A percentile compares a stretch with the other conserved stretches of the same genome.
Evolutionary conservation across 2,888 invertebrate species (phyloP).

Genomic region (Agelastica alni): DNA sequence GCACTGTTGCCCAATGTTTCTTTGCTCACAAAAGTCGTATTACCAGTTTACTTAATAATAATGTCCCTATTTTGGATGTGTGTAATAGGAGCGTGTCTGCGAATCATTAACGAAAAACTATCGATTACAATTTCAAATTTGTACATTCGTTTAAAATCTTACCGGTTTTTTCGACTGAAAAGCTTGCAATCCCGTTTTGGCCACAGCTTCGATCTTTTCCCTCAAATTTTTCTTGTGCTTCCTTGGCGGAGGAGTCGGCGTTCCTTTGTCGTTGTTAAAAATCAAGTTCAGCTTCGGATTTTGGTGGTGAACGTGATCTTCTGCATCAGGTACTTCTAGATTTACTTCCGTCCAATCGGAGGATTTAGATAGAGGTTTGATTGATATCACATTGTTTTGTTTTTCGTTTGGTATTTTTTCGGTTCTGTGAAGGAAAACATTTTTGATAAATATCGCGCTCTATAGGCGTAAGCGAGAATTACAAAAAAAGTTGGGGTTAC

Average conservation of each 20-base stretch:
- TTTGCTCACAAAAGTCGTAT: too few species aligned
- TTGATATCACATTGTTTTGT: conserved; percentile 27
- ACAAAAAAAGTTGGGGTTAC: too few species aligned
- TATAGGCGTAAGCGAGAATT: too few species aligned
- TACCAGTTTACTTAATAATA: too few species aligned
- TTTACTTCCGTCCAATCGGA: conserved; percentile 62
- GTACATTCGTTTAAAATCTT: too few species aligned
- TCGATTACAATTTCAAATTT: too few species aligned
- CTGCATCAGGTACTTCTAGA: conserved; percentile 58
- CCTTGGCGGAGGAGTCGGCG: conserved; percentile 55
- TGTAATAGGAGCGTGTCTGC: too few species aligned
- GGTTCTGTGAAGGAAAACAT: too few species aligned
- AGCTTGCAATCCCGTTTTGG: conserved; percentile 50
- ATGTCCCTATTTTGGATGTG: too few species aligned
- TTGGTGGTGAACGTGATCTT: conserved; percentile 48
- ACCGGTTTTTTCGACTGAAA: conserved; percentile 43
- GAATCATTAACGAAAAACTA: too few species aligned
- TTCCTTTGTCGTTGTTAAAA: conserved; percentile 51
- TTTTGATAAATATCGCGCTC: too few species aligned
- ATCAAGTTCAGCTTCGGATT: conserved; percentile 51
- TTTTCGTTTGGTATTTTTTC: conserved; percentile 36
- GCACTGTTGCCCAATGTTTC: too few species aligned
- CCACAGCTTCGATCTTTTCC: conserved; percentile 52
- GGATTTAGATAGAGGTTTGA: conserved; percentile 47
- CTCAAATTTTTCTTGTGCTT: conserved; percentile 49